Evolutionary conservation across 2,113 vertebrate genomes (phyloP), one percentile per base, ranked within the genome.

Genomic region (Pomatostomus ruficeps): DNA sequence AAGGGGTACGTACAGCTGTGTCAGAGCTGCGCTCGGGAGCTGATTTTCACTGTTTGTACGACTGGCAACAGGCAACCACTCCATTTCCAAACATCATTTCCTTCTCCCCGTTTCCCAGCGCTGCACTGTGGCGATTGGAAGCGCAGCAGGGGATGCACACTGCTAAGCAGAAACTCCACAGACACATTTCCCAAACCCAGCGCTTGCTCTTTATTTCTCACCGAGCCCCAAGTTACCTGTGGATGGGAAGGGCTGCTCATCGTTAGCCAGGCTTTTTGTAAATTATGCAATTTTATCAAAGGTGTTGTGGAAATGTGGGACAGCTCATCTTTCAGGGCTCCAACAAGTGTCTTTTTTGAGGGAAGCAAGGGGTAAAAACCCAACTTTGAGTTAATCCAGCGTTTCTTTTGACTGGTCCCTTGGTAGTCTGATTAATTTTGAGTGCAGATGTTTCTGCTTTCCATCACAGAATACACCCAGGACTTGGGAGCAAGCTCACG

Each of bases 381-480:
- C 40, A 55, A 48, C n/a, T 85, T 84, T 33, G 57, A 70, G 43
- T 80, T 75, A 87, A 91, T 78, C 76, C 33, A 40, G 71, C 19
- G 4, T 88, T 95, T 74, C 35, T 91, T 76, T 66, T 38, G 46
- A 57, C 85, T 5, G 6, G 70, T 71, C 92, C 65, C 81, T 38
- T 36, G 65, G 55, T 5, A 71, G 15, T 26, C 28, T 18, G 84
- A 46, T 92, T 90, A 85, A 92, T 93, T 96, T 83, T 58, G 85
- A 83, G 83, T 43, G 65, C 95, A 94, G 92, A 93, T 91, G 91
- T 91, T 92, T 28, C 48, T 72, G n/a, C 26, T 68, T 58, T 68
- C 55, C 73, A 80, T 92, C 73, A 19, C 59, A 92, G 89, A 87
- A 61, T 43, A 88, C 49, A 13, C 12, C 42, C 61, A 36, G 68